Percentiles rank a stretch among this genome's conserved stretches.
Evolutionary conservation across 2,888 invertebrate genomes (phyloP).

Genomic region (Clitarchus hookeri): DNA sequence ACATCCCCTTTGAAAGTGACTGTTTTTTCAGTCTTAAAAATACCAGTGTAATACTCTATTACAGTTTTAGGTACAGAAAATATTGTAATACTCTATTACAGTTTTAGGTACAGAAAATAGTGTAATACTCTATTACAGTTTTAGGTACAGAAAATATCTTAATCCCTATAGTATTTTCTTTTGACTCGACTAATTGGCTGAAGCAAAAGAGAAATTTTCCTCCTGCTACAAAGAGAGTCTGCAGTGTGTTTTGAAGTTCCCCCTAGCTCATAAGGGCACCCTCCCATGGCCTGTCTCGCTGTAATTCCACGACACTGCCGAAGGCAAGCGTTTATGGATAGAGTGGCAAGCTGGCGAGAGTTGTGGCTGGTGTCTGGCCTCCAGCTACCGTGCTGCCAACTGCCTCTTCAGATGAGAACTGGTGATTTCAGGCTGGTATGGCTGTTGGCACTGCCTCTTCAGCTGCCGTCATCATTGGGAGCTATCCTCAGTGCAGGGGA

Average conservation of each 20-base stretch:
- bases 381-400: too few relatives aligned
- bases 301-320: slow-evolving; percentile 7
- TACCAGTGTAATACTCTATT: not conserved
- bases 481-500: too few relatives aligned
- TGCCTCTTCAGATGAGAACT: too few relatives aligned
- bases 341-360: too few relatives aligned
- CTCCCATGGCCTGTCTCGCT: slow-evolving; percentile 3
- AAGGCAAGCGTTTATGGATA: too few relatives aligned
- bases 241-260: too few relatives aligned
- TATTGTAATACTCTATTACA: not conserved
- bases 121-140: not conserved
- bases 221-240: not conserved
- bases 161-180: not conserved
- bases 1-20: not conserved
- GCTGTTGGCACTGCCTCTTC: too few relatives aligned
- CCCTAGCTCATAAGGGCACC: too few relatives aligned
- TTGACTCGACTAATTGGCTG: not conserved
- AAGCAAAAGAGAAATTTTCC: not conserved
- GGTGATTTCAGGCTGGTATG: too few relatives aligned
- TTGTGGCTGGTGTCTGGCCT: too few relatives aligned
- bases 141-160: too few relatives aligned
- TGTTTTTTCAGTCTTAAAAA: not conserved
- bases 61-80: not conserved
- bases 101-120: slow-evolving; percentile 4
- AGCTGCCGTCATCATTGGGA: too few relatives aligned